Conservation (phyloP, 2,797 vertebrate genomes). For the Rhinoraja longicauda region DNA sequence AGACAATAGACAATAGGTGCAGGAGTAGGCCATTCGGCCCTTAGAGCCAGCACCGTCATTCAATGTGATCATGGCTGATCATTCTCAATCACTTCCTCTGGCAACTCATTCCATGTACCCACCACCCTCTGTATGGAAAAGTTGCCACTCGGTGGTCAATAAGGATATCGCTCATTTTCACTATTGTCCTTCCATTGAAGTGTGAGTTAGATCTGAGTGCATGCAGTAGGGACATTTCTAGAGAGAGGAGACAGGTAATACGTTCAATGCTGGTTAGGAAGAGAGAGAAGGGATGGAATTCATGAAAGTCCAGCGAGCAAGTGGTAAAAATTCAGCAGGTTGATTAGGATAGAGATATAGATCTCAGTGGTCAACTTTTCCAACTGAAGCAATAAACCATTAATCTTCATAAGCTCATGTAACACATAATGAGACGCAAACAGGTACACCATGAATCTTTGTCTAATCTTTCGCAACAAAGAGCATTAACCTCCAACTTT, state of each 20-base stretch:
- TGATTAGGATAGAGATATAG: neutral
- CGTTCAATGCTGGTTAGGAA: neutral
- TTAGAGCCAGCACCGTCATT: too few species aligned
- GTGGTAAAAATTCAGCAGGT: neutral
- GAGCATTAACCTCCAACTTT: neutral
- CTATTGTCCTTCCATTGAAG: neutral
- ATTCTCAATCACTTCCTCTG: too few species aligned
- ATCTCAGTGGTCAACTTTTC: neutral
- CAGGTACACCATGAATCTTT: neutral
- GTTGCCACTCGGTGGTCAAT: neutral
- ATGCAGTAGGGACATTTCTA: neutral
- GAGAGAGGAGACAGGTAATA: neutral
- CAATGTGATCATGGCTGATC: too few species aligned
- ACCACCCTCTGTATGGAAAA: too few species aligned
- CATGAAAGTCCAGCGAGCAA: neutral
- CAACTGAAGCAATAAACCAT: neutral
- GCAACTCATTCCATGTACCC: too few species aligned
- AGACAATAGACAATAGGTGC: too few species aligned
- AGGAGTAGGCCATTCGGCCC: too few species aligned
- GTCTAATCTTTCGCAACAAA: neutral
- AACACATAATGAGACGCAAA: neutral
- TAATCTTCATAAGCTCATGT: neutral
- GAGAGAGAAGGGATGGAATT: neutral
- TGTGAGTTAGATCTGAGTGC: neutral
- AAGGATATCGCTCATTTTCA: neutral